Conservation (phyloP, 2,113 vertebrate species). For the Thryonomys swinderianus region DNA sequence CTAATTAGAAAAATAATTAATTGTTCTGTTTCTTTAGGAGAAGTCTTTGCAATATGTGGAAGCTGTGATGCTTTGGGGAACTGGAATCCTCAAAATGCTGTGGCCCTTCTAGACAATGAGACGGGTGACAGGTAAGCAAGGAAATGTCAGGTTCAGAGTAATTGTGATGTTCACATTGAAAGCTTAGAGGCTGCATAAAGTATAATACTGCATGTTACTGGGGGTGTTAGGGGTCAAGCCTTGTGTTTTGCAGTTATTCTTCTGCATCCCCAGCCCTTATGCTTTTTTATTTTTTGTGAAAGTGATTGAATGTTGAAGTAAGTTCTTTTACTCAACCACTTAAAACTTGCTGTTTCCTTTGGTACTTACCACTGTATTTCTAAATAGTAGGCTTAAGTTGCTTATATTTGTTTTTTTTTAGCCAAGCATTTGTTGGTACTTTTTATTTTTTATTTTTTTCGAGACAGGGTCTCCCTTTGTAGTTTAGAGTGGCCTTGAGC, state of each 20-base stretch:
- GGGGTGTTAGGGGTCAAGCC: background rate
- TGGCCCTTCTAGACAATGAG: conserved; percentile 86
- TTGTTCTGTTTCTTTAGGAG: conserved; percentile 86
- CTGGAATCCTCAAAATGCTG: conserved; percentile 92
- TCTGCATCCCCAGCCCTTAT: background rate
- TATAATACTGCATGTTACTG: background rate
- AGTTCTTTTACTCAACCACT: background rate
- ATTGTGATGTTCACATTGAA: background rate
- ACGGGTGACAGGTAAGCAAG: conserved; percentile 85
- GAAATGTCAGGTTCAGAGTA: background rate
- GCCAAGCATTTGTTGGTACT: no score
- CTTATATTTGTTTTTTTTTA: background rate
- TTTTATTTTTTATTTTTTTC: no score
- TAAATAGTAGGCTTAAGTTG: background rate
- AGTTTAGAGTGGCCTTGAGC: no score
- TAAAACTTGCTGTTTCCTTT: conserved; percentile 32
- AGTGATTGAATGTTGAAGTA: background rate
- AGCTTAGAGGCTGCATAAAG: background rate
- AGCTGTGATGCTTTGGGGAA: conserved; percentile 92
- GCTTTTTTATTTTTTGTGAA: conserved; percentile 32
- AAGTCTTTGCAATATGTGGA: conserved; percentile 95
- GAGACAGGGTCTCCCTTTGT: no score
- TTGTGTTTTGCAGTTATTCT: background rate
- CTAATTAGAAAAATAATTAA: background rate
- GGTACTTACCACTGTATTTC: background rate